phyloP scores from a whole-genome alignment of 2,797 vertebrate genomes.

The Rhinichthys osculus region DNA sequence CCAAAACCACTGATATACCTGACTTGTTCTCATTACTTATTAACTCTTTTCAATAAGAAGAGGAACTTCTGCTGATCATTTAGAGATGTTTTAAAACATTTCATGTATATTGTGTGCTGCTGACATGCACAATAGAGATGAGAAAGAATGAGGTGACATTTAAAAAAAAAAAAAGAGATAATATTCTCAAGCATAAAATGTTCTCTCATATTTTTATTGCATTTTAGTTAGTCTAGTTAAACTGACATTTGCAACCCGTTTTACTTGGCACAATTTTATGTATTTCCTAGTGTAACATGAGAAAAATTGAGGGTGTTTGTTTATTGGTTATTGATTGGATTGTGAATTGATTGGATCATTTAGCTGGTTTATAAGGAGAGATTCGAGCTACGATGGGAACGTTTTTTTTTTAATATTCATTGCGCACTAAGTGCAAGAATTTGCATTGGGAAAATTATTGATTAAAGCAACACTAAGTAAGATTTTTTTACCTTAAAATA shows the following conservation, averaged over 20 bases:
- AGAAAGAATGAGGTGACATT: not conserved
- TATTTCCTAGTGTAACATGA: not conserved
- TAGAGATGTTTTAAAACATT: not conserved
- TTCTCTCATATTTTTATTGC: not conserved
- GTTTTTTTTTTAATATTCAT: not conserved
- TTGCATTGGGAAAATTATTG: not conserved
- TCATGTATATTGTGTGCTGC: not conserved
- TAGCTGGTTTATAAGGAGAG: not conserved
- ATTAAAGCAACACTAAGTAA: not conserved
- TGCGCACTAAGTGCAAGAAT: not conserved
- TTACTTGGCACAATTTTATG: not conserved
- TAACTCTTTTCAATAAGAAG: not conserved
- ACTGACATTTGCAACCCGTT: not conserved
- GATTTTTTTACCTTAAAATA: too few relatives aligned
- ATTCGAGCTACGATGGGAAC: not conserved
- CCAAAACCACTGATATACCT: slow-evolving; percentile 8
- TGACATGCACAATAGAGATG: not conserved
- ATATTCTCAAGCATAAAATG: not conserved
- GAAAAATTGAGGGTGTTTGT: not conserved
- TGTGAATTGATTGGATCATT: not conserved
- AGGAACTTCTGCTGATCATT: slow-evolving; percentile 12
- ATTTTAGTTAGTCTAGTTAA: not conserved
- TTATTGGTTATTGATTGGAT: not conserved
- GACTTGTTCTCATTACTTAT: slow-evolving; percentile 20
- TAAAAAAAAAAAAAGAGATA: not conserved